Base-by-base conservation (phyloP, 2,113 vertebrate genomes). In the Pampusana beccarii region DNA sequence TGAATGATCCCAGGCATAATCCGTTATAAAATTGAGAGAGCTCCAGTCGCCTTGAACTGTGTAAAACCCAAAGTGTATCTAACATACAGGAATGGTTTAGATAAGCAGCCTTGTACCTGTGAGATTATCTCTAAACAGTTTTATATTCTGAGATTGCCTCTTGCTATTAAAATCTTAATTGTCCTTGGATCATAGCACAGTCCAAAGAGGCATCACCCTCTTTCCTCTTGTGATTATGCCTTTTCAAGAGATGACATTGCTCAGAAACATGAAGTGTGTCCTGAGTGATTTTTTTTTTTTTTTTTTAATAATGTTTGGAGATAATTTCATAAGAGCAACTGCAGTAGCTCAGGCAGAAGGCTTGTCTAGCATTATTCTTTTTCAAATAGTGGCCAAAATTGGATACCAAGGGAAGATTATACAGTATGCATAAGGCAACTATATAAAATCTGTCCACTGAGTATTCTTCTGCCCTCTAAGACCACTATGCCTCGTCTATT, bases 41-140 rank as follows among this genome's bases (percentile, higher is more conserved):
- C 1, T 1, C 58, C 74, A 90, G 75, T 78, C 83, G 86, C 60
- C 64, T 94, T 93, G 88, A 86, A 96, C 54, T 62, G 75, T 78
- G 74, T 92, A 93, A 97, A 94, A n/a, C 64, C 36, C 50, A 83
- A 70, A 88, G 77, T 96, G 85, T 72, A 90, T 93, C 82, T 86
- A 95, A 69, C 21, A 26, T 23, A 56, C 46, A 93, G 86, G 64
- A 95, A 83, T 40, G 38, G 75, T 86, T 96, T 80, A 81, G 83
- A 81, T 86, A 88, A 96, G 91, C 65, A 84, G 75, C 78, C 51
- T 86, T 94, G 72, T 96, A 92, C 64, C 42, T 74, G 56, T 84
- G 86, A 94, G 92, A 86, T 95, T 91, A 92, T 78, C 72, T 95
- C 89, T 95, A 87, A 96, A 86, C 62, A 0, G 7, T 78, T 1